phyloP scores from a whole-genome alignment of 2,113 vertebrate genomes.

The Seriola aureovittata region DNA sequence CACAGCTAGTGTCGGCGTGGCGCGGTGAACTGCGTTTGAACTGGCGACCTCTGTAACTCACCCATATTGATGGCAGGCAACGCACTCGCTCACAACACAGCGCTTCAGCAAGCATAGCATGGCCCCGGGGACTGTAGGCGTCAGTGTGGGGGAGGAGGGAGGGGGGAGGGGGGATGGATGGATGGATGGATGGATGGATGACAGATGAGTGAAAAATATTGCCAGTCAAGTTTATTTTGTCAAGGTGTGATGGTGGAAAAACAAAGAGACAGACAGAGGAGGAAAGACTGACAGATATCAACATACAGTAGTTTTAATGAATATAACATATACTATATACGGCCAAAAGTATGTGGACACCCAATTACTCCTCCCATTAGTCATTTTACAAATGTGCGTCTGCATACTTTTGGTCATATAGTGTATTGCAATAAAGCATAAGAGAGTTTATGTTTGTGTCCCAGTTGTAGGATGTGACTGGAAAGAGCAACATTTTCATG shows the following conservation, averaged over 20 bases:
- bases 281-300: neutral
- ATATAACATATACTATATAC: neutral
- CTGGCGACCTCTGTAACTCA: constrained; percentile 84
- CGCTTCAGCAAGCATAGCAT: constrained; percentile 70
- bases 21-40: constrained; percentile 84
- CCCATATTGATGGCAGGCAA: constrained; percentile 82
- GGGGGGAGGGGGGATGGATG: neutral
- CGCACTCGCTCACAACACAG: constrained; percentile 64
- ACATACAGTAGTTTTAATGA: neutral
- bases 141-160: constrained; percentile 32
- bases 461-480: neutral
- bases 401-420: neutral
- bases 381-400: too few species aligned
- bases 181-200: constrained; percentile 19
- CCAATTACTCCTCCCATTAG: too few species aligned
- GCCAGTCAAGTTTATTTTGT: constrained; percentile 43
- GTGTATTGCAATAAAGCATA: neutral
- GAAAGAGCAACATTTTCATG: neutral
- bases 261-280: constrained; percentile 7
- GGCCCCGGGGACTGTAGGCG: constrained; percentile 65
- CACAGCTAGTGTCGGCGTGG: constrained; percentile 39
- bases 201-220: constrained; percentile 38
- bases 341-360: neutral
- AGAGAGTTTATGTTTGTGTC: neutral
- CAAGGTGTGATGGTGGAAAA: constrained; percentile 44